A percentile compares a stretch with the other conserved stretches of the same genome.
Conservation (phyloP, 2,113 vertebrate species). For the Gymnocephalus cernua region DNA sequence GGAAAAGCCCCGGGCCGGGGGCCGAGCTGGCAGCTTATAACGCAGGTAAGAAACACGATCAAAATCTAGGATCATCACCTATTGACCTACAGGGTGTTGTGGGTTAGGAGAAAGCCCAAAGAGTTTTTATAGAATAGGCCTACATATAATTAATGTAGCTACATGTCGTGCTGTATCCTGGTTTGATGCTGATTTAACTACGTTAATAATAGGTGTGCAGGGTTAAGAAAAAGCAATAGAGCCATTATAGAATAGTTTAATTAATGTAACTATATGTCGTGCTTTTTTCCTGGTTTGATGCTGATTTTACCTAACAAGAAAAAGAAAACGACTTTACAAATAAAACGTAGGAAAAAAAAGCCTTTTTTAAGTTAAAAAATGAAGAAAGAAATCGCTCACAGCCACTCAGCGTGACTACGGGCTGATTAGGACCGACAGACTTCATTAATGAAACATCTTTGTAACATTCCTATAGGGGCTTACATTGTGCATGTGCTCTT, state of each 20-base stretch:
- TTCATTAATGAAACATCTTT: slow-evolving; percentile 32
- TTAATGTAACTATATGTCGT: too few species aligned
- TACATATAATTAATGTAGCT: background rate
- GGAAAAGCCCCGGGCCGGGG: slow-evolving; percentile 96
- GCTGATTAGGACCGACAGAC: slow-evolving; percentile 43
- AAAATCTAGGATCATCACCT: background rate
- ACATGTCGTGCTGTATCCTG: background rate
- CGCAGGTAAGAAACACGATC: slow-evolving; percentile 87
- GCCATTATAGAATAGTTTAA: too few species aligned
- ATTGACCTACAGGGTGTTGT: background rate
- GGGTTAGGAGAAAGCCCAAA: background rate
- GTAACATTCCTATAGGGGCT: slow-evolving; percentile 30
- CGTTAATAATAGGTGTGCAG: background rate
- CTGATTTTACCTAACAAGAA: background rate
- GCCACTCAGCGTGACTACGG: background rate
- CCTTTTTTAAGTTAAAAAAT: background rate
- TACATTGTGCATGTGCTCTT: background rate
- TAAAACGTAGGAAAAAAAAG: background rate
- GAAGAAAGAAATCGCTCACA: background rate
- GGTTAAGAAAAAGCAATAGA: background rate
- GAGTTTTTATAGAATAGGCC: too few species aligned
- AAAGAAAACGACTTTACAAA: background rate
- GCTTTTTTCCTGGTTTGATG: background rate
- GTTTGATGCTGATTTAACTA: background rate
- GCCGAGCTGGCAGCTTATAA: slow-evolving; percentile 97